Conservation (phyloP, 2,113 vertebrate genomes). For the Paramormyrops kingsleyae region DNA sequence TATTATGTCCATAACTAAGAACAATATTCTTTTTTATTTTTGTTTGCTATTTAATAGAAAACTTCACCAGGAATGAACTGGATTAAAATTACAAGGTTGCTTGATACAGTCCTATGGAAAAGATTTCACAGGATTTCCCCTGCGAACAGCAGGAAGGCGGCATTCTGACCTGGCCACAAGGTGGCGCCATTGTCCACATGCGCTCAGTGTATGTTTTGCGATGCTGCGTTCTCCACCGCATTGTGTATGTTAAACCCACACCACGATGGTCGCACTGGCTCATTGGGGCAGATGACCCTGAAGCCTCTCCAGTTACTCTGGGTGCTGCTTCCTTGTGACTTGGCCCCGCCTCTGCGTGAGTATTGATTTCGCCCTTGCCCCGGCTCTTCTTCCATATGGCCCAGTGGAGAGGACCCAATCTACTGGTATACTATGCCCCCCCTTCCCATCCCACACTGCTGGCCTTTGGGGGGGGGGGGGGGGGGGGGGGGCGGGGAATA, state of each 20-base stretch:
- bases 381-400: background rate
- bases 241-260: background rate
- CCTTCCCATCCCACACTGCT: background rate
- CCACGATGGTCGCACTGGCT: background rate
- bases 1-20: background rate
- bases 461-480: background rate
- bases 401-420: background rate
- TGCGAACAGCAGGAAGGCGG: too few relatives aligned
- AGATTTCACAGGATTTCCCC: background rate
- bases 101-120: background rate
- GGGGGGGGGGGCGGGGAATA: background rate
- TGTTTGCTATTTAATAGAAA: background rate
- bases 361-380: background rate
- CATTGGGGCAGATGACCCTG: background rate
- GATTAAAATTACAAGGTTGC: conserved; percentile 4
- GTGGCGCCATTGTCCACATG: conserved; percentile 51
- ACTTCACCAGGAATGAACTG: background rate
- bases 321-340: background rate
- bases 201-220: background rate
- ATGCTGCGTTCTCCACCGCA: conserved; percentile 3
- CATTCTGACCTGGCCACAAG: conserved; percentile 52
- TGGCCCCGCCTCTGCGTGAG: background rate
- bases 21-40: background rate
- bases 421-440: background rate
- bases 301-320: background rate